Evolutionary conservation across 1,140 invertebrate genomes (phyloP).

Genomic region (Drosophila tsacasi): DNA sequence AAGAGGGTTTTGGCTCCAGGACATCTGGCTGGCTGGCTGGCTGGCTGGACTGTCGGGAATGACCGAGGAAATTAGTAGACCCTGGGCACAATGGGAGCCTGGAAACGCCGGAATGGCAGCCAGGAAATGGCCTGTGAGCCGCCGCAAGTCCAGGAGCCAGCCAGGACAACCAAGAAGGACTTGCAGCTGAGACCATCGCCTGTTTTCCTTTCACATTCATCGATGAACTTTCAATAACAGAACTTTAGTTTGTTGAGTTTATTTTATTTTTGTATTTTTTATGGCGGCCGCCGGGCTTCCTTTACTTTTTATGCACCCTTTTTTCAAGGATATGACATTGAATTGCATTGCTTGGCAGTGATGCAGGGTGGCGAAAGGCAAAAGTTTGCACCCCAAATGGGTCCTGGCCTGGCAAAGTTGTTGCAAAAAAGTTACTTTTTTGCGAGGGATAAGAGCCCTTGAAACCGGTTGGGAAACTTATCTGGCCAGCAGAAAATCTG

Average conservation of each 20-base stretch:
- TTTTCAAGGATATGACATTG: constrained; percentile 82
- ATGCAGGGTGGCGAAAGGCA: constrained; percentile 28
- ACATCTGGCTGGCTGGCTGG: constrained; percentile 48
- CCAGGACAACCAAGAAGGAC: constrained; percentile 29
- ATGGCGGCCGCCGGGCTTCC: constrained; percentile 26
- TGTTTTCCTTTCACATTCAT: constrained; percentile 66
- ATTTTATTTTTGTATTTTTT: constrained; percentile 22
- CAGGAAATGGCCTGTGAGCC: constrained; percentile 78
- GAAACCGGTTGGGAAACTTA: constrained; percentile 24
- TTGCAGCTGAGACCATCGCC: constrained; percentile 30
- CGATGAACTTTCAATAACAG: constrained; percentile 82
- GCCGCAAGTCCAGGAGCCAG: constrained; percentile 56
- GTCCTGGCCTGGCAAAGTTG: constrained; percentile 23
- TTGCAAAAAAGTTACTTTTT: constrained; percentile 45
- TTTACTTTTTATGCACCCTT: constrained; percentile 46
- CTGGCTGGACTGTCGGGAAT: constrained; percentile 28
- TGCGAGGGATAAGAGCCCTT: constrained; percentile 26
- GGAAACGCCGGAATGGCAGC: constrained; percentile 63
- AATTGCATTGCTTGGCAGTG: constrained; percentile 62
- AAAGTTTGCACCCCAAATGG: constrained; percentile 39
- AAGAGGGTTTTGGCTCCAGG: constrained; percentile 27
- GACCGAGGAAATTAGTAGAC: constrained; percentile 73
- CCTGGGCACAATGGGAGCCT: constrained; percentile 67
- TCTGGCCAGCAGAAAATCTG: constrained; percentile 17
- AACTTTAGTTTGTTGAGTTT: constrained; percentile 43